A percentile compares a stretch with the other conserved stretches of the same genome.
These are phyloP conservation scores for Pammene aurita DNA, from an alignment of 2,888 invertebrate genomes.

Conservation along the genomic window DNA sequence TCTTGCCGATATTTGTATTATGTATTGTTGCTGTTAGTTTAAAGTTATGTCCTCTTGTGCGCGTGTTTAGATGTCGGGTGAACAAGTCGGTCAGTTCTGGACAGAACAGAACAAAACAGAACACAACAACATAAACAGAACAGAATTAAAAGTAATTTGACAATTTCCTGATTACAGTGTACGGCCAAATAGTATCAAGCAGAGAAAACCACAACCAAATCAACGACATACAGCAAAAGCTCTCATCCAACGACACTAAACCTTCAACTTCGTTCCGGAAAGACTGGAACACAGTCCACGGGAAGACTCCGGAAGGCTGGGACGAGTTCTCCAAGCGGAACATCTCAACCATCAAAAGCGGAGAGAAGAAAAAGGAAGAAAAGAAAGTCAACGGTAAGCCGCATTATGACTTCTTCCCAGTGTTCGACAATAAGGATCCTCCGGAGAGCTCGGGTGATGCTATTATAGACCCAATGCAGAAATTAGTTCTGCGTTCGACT, in stretches of 20 bases:
- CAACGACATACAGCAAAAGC: constrained; percentile 77
- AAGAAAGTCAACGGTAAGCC: constrained; percentile 68
- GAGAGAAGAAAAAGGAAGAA: constrained; percentile 59
- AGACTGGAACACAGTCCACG: constrained; percentile 68
- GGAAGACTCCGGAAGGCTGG: constrained; percentile 71
- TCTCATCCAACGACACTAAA: constrained; percentile 67
- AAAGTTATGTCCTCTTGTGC: no score
- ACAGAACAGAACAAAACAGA: no score
- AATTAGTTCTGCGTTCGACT: constrained; percentile 80
- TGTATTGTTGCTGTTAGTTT: no score
- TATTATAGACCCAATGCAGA: constrained; percentile 81
- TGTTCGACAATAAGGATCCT: constrained; percentile 73
- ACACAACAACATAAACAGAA: no score
- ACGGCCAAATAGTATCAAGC: constrained; percentile 77
- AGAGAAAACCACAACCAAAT: constrained; percentile 80
- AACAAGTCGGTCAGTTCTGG: no score
- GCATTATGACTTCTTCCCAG: constrained; percentile 77
- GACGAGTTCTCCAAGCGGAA: constrained; percentile 75
- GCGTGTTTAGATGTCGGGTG: no score
- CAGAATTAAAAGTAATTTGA: no score
- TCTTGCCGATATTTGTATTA: no score
- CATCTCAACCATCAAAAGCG: constrained; percentile 66
- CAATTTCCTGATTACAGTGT: constrained; percentile 49
- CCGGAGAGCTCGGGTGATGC: constrained; percentile 59
- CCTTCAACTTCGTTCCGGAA: constrained; percentile 76